phyloP scores from a whole-genome alignment of 2,113 vertebrate species.

The Lanius collurio region DNA sequence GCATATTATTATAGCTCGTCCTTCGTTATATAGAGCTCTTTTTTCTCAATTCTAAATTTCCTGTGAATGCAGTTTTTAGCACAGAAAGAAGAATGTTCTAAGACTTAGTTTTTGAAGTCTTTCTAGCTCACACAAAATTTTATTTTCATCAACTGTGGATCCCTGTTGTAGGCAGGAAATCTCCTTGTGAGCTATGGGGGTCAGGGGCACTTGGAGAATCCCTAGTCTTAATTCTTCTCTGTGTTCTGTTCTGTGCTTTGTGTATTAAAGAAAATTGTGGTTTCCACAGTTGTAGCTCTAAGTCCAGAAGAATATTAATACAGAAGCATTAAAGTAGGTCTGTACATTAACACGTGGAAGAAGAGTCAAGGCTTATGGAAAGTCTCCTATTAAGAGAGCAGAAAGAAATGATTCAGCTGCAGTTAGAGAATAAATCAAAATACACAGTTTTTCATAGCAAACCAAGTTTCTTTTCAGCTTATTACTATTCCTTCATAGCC shows the following conservation, averaged over 20 bases:
- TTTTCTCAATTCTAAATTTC: background rate
- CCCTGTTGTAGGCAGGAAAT: background rate
- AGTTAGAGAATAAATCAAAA: background rate
- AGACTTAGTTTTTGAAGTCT: background rate
- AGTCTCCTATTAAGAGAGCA: background rate
- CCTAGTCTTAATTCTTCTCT: background rate
- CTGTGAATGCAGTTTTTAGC: background rate
- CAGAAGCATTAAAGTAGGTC: background rate
- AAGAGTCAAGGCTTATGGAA: background rate
- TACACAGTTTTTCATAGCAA: background rate
- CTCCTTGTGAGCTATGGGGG: background rate
- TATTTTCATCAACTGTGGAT: background rate
- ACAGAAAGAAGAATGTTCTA: background rate
- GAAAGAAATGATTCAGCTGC: background rate
- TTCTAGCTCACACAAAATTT: accelerated
- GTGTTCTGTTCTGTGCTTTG: background rate
- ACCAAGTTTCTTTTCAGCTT: background rate
- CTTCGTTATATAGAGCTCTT: background rate
- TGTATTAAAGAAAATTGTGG: background rate
- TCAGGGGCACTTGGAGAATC: background rate
- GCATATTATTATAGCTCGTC: accelerated
- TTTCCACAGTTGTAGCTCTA: background rate
- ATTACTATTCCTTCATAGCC: background rate
- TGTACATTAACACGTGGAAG: background rate
- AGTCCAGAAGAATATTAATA: background rate